phyloP scores from a whole-genome alignment of 2,797 vertebrate genomes.

The Pampus argenteus region DNA sequence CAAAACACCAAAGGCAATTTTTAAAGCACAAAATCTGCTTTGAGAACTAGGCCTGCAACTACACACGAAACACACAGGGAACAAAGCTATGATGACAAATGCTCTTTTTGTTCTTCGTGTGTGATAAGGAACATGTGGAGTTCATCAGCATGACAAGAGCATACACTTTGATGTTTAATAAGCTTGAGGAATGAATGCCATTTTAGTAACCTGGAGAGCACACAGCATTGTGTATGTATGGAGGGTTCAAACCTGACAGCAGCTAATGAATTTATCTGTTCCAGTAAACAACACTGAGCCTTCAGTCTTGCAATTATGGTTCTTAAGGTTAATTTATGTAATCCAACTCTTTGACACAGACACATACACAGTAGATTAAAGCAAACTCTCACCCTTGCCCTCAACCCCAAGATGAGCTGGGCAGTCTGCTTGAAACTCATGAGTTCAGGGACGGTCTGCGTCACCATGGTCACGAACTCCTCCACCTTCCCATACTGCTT shows the following conservation, averaged over 20 bases:
- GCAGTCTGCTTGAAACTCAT: constrained; percentile 85
- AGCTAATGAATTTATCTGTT: no score
- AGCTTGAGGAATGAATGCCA: no score
- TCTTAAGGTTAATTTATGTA: background rate
- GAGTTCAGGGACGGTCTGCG: constrained; percentile 82
- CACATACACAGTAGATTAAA: background rate
- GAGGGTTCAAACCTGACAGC: no score
- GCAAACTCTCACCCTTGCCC: constrained; percentile 82
- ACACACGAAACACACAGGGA: background rate
- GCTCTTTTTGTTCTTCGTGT: background rate
- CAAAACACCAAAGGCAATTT: background rate
- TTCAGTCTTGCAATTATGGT: no score
- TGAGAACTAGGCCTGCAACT: background rate
- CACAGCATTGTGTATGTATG: no score
- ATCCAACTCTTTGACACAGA: background rate
- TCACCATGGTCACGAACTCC: constrained; percentile 85
- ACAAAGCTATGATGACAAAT: background rate
- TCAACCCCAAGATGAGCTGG: constrained; percentile 85
- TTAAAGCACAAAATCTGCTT: background rate
- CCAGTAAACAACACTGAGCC: no score
- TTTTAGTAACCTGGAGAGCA: background rate
- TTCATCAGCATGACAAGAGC: background rate
- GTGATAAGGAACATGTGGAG: constrained; percentile 14
- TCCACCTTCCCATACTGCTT: constrained; percentile 84
- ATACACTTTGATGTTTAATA: constrained; percentile 13